phyloP scores from a whole-genome alignment of 2,797 vertebrate species.

The Poeciliopsis gracilis region DNA sequence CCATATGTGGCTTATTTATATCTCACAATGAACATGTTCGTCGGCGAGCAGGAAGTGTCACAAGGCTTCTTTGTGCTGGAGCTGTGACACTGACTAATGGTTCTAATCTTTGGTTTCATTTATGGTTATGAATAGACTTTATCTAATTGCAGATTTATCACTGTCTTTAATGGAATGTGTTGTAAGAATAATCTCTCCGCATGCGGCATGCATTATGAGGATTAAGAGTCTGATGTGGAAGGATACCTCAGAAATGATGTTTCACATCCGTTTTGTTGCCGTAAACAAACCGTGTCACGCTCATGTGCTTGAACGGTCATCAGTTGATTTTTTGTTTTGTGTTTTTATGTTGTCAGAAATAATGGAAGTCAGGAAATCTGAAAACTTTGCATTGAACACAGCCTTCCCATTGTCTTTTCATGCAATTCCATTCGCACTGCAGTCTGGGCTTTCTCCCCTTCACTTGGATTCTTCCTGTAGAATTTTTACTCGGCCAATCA shows the following conservation, averaged over 20 bases:
- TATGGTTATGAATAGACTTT: conserved; percentile 70
- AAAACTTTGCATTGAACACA: no score
- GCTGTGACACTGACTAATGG: conserved; percentile 68
- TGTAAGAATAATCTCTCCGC: conserved; percentile 25
- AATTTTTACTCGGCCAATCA: no score
- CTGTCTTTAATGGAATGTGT: conserved; percentile 50
- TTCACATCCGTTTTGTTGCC: not conserved
- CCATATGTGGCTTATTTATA: conserved; percentile 25
- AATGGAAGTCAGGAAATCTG: not conserved
- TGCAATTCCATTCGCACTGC: no score
- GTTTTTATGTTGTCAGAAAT: not conserved
- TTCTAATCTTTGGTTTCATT: conserved; percentile 63
- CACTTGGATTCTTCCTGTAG: no score
- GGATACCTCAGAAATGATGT: conserved; percentile 5
- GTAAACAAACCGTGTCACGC: not conserved
- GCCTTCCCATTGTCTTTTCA: no score
- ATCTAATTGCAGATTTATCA: conserved; percentile 73
- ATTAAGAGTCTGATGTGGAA: conserved; percentile 8
- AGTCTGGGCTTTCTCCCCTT: no score
- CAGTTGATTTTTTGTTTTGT: not conserved
- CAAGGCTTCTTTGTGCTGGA: conserved; percentile 16
- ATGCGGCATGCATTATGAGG: not conserved
- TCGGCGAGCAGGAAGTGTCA: conserved; percentile 27
- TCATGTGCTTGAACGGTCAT: not conserved
- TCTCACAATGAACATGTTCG: not conserved